These are phyloP conservation scores for Adelognathus sp. DNA, from an alignment of 2,888 invertebrate species.

Conservation along the genomic window DNA sequence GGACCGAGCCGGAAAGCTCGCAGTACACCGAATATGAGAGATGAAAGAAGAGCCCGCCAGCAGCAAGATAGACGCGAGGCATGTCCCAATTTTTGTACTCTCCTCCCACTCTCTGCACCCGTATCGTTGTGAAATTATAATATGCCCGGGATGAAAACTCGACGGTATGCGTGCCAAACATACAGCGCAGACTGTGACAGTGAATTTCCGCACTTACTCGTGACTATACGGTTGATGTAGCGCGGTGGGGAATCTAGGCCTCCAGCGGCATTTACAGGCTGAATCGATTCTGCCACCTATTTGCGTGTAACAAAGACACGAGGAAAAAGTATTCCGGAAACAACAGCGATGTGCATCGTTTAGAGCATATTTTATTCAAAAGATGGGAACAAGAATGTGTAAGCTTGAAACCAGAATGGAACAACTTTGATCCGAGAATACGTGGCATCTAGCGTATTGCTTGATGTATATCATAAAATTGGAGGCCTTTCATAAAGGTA, in stretches of 20 bases:
- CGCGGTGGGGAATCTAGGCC: background rate
- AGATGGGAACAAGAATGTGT: no score
- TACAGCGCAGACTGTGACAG: background rate
- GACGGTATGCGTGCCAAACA: background rate
- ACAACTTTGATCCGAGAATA: no score
- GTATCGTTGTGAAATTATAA: constrained; percentile 16
- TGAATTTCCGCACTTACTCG: background rate
- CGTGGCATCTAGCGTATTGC: no score
- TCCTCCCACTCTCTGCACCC: no score
- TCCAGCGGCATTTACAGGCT: background rate
- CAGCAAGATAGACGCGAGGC: constrained; percentile 22
- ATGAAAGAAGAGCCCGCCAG: constrained; percentile 24
- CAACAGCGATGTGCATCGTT: no score
- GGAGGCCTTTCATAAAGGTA: no score
- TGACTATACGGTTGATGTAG: background rate
- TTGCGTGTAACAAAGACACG: background rate
- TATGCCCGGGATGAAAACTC: background rate
- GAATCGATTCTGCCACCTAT: background rate
- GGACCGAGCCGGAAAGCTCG: constrained; percentile 21
- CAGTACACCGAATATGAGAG: constrained; percentile 34
- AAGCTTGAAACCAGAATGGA: no score
- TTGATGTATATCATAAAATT: no score
- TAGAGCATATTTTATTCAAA: no score
- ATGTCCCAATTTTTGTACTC: constrained; percentile 20
- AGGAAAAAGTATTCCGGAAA: constrained; percentile 2